These are phyloP conservation scores for Cricetomys ansorgei DNA, from an alignment of 2,113 vertebrate species.

Conservation along the genomic window DNA sequence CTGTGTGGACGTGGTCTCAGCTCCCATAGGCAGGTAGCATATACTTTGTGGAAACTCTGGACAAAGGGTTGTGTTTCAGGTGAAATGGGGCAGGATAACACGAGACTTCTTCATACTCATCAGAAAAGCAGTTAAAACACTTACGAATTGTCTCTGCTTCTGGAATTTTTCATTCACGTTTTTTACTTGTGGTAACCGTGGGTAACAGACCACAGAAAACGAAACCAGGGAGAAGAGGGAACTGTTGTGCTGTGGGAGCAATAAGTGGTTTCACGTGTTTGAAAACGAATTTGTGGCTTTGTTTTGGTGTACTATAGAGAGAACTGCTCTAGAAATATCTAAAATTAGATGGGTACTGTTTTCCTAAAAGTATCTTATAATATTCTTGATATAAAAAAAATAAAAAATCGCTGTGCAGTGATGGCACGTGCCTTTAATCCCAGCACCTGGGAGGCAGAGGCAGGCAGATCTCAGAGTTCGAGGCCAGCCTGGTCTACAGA, in stretches of 20 bases:
- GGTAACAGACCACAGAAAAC: background rate
- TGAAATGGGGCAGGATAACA: no score
- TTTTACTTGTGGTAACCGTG: background rate
- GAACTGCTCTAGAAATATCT: background rate
- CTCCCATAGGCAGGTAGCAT: background rate
- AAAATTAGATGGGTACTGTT: background rate
- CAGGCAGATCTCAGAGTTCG: background rate
- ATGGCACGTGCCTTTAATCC: no score
- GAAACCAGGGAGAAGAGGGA: background rate
- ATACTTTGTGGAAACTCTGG: background rate
- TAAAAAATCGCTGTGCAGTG: no score
- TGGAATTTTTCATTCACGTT: slow-evolving; percentile 14
- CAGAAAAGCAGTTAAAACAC: background rate
- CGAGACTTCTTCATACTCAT: background rate
- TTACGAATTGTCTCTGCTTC: background rate
- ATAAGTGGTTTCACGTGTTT: background rate
- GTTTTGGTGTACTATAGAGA: slow-evolving; percentile 1
- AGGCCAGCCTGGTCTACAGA: background rate
- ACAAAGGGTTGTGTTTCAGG: background rate
- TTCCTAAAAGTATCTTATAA: background rate
- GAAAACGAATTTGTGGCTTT: slow-evolving; percentile 12
- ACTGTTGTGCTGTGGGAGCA: background rate
- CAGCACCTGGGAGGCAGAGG: background rate
- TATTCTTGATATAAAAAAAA: slow-evolving; percentile 6
- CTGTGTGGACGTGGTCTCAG: background rate